A percentile compares a stretch with the other conserved stretches of the same genome.
Conservation (phyloP, 2,888 invertebrate genomes). For the Anthrax anthrax region DNA sequence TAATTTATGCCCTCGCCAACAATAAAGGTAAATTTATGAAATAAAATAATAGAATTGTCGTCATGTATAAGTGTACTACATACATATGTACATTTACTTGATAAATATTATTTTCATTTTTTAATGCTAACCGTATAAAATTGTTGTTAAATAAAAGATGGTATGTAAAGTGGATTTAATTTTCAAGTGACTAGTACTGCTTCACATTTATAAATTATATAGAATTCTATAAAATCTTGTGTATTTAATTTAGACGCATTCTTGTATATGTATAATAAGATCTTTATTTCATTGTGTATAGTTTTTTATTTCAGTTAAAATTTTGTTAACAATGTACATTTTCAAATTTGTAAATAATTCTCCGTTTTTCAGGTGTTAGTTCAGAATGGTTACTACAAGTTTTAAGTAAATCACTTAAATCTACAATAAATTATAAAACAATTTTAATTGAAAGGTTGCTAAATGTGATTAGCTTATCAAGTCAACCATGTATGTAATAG, state of each 20-base stretch:
- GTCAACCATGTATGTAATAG: constrained; percentile 61
- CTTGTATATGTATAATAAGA: too few relatives aligned
- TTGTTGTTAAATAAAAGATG: not conserved
- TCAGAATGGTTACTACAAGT: constrained; percentile 67
- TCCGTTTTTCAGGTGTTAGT: constrained; percentile 55
- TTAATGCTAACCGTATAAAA: not conserved
- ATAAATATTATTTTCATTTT: not conserved
- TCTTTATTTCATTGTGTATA: too few relatives aligned
- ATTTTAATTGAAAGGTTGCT: constrained; percentile 70
- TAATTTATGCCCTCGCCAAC: constrained; percentile 84
- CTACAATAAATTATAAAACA: constrained; percentile 61
- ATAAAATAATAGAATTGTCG: not conserved
- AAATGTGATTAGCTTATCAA: constrained; percentile 66
- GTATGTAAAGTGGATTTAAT: not conserved
- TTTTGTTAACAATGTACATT: too few relatives aligned
- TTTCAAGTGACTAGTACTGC: too few relatives aligned
- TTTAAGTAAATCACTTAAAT: constrained; percentile 47
- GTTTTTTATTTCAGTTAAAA: too few relatives aligned
- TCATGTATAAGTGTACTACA: too few relatives aligned
- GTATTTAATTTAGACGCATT: too few relatives aligned
- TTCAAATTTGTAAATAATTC: too few relatives aligned
- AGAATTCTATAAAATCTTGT: too few relatives aligned
- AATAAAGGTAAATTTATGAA: constrained; percentile 62
- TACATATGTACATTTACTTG: too few relatives aligned
- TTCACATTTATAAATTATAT: too few relatives aligned